Percentiles rank a stretch among this genome's conserved stretches.
Conservation (phyloP, 2,113 vertebrate genomes). For the Brevimyrus niger region DNA sequence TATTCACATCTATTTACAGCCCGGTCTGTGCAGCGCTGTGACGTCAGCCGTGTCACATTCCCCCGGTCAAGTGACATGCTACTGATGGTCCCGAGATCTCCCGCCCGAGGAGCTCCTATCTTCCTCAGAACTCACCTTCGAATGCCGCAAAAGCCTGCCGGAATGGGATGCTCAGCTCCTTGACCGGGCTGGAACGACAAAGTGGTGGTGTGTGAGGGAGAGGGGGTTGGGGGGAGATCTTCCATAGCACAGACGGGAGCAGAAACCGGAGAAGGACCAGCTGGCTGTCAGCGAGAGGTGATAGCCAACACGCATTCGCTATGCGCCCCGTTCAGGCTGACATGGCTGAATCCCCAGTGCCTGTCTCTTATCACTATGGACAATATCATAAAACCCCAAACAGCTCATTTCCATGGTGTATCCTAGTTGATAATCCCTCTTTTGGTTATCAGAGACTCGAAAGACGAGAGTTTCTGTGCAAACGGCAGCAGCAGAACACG, state of each 20-base stretch:
- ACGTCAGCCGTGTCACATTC: constrained; percentile 13
- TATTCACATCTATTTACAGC: constrained; percentile 11
- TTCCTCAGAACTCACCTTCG: not conserved
- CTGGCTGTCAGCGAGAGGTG: not conserved
- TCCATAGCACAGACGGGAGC: not conserved
- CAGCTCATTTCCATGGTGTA: not conserved
- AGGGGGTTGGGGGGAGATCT: not conserved
- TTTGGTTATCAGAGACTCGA: not conserved
- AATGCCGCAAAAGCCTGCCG: not conserved
- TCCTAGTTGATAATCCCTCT: not conserved
- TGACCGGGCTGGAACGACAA: not conserved
- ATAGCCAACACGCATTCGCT: not conserved
- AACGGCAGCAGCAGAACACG: not conserved
- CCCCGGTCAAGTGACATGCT: constrained; percentile 6
- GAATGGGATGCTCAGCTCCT: not conserved
- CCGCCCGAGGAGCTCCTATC: not conserved
- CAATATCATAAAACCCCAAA: not conserved
- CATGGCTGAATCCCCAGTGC: not conserved
- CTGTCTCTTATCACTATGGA: not conserved
- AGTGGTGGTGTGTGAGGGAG: not conserved
- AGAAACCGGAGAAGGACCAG: not conserved
- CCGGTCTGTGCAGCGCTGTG: not conserved
- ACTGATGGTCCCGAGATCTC: not conserved
- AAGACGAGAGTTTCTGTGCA: not conserved
- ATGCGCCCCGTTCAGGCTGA: not conserved